phyloP scores from a whole-genome alignment of 2,113 vertebrate genomes.

The Zosterops hypoxanthus region DNA sequence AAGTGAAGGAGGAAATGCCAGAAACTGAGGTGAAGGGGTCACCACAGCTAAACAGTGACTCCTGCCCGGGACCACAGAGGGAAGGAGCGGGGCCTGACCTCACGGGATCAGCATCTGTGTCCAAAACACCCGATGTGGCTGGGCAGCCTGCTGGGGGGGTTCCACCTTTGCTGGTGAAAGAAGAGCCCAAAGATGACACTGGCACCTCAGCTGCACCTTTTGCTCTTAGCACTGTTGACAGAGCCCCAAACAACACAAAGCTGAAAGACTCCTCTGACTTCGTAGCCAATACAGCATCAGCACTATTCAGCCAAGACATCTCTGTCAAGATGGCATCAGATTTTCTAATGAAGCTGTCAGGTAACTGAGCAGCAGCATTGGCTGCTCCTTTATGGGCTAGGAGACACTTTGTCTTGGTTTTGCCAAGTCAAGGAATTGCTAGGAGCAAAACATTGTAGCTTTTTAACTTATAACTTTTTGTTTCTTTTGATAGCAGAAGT shows the following conservation, averaged over 20 bases:
- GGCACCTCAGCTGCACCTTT: constrained; percentile 84
- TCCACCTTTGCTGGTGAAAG: constrained; percentile 86
- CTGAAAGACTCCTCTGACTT: constrained; percentile 87
- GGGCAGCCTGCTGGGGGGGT: constrained; percentile 80
- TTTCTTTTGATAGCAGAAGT: not conserved
- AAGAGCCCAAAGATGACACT: constrained; percentile 92
- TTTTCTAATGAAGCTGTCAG: constrained; percentile 98
- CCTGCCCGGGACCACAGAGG: constrained; percentile 78
- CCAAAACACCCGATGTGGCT: constrained; percentile 78
- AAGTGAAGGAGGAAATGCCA: constrained; percentile 96
- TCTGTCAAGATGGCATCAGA: constrained; percentile 97
- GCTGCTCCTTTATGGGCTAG: not conserved
- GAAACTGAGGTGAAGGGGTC: constrained; percentile 91
- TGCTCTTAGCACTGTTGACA: constrained; percentile 83
- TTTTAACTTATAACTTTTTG: not conserved
- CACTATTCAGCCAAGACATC: constrained; percentile 96
- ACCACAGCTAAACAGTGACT: constrained; percentile 76
- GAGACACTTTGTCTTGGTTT: not conserved
- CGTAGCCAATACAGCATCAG: constrained; percentile 83
- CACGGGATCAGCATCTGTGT: constrained; percentile 68
- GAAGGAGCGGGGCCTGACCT: constrained; percentile 75
- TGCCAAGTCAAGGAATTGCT: not conserved
- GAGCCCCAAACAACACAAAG: constrained; percentile 84
- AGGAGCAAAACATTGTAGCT: not conserved
- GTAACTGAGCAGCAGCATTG: constrained; percentile 69